Percentiles rank a stretch among this genome's conserved stretches.
These are phyloP conservation scores for Hemibagrus guttatus DNA, from an alignment of 2,797 vertebrate species.

Conservation along the genomic window DNA sequence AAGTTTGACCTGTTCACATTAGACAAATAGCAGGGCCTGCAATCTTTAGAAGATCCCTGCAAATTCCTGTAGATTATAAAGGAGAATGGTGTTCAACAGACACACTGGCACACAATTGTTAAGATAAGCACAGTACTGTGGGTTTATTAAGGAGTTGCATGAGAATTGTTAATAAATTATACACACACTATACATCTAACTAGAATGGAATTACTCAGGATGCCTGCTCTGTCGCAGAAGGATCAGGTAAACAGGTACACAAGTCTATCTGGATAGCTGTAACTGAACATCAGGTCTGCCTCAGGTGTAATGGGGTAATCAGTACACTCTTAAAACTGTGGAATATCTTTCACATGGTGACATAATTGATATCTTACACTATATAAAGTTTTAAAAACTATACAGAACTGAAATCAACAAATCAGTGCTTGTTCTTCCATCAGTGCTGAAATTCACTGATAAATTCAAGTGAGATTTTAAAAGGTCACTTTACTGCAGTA, in stretches of 20 bases:
- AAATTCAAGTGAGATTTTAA: not conserved
- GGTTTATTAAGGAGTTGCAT: not conserved
- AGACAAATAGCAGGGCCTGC: not conserved
- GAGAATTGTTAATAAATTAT: not conserved
- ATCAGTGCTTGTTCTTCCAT: not conserved
- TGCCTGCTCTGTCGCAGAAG: not conserved
- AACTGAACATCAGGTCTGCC: no score
- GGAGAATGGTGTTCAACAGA: not conserved
- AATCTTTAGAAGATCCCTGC: not conserved
- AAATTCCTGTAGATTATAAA: slow-evolving; percentile 11
- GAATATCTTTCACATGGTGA: not conserved
- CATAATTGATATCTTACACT: not conserved
- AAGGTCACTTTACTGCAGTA: not conserved
- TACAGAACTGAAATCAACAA: not conserved
- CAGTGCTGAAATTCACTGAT: not conserved
- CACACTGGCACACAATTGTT: not conserved
- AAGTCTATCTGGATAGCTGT: not conserved
- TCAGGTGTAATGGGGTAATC: not conserved
- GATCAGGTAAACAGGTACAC: not conserved
- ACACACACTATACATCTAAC: not conserved
- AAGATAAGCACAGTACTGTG: not conserved
- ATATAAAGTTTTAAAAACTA: not conserved
- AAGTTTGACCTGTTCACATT: slow-evolving; percentile 13
- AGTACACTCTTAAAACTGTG: no score
- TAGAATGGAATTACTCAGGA: not conserved